Conservation (phyloP, 2,888 invertebrate species). For the Lordiphosa fenestrarum region DNA sequence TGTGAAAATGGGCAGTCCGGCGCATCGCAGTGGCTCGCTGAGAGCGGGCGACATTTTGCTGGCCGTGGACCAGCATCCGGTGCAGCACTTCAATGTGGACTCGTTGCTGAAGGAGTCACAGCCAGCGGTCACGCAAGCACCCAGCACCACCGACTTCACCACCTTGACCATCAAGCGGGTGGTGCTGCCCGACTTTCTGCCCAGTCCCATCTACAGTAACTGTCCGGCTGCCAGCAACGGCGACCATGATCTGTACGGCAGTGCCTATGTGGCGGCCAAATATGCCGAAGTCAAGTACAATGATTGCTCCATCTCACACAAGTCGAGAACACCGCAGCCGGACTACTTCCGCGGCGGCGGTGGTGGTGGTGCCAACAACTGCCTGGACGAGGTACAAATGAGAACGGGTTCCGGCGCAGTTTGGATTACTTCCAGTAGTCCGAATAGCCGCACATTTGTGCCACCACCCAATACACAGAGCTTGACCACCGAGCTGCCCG, state of each 20-base stretch:
- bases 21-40: conserved; percentile 93
- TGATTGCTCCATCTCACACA: conserved; percentile 75
- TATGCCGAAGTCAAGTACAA: conserved; percentile 75
- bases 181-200: conserved; percentile 79
- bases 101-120: conserved; percentile 76
- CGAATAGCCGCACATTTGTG: conserved; percentile 70
- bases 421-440: conserved; percentile 34
- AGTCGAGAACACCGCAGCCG: conserved; percentile 79
- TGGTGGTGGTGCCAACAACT: conserved; percentile 33
- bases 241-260: conserved; percentile 77
- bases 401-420: conserved; percentile 53
- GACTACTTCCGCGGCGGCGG: conserved; percentile 76
- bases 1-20: conserved; percentile 93
- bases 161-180: conserved; percentile 79
- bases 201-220: conserved; percentile 79
- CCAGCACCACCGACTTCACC: conserved; percentile 64
- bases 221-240: conserved; percentile 62
- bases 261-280: conserved; percentile 70
- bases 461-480: conserved; percentile 75
- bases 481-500: conserved; percentile 78
- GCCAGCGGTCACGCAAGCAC: background rate
- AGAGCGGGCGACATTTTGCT: conserved; percentile 92
- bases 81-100: conserved; percentile 82
- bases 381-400: conserved; percentile 76
- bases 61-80: conserved; percentile 91